A percentile compares a stretch with the other conserved stretches of the same genome.
These are phyloP conservation scores for Capreolus pygargus DNA, from an alignment of 2,113 vertebrate genomes.

Conservation along the genomic window DNA sequence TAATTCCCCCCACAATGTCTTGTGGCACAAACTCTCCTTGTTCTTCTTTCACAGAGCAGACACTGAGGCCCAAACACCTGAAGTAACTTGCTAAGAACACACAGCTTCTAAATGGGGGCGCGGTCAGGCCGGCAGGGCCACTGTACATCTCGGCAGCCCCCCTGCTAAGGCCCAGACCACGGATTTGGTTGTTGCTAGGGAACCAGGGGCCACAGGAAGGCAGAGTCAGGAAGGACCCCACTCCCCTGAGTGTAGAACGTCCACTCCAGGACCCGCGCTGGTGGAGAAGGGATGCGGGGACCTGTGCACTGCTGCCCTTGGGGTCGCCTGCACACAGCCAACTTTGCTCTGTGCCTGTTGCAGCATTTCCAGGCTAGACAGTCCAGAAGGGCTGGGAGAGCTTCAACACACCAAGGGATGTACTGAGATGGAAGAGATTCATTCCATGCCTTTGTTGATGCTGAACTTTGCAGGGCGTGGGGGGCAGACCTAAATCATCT, in stretches of 20 bases:
- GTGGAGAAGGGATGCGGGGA: neutral
- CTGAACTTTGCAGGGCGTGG: neutral
- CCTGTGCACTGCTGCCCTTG: rapidly evolving
- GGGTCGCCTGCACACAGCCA: neutral
- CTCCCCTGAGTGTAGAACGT: no score
- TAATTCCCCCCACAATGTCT: neutral
- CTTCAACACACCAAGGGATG: no score
- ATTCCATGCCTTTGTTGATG: neutral
- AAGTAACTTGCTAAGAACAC: neutral
- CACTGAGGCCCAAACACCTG: neutral
- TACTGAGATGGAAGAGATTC: neutral
- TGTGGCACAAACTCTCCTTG: neutral
- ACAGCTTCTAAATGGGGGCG: neutral
- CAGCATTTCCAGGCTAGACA: neutral
- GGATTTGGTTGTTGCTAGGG: neutral
- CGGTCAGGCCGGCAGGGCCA: neutral
- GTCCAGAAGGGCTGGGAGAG: no score
- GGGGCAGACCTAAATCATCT: neutral
- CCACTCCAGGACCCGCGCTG: neutral
- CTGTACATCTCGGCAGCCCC: neutral
- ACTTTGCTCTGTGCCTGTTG: rapidly evolving
- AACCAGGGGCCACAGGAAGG: neutral
- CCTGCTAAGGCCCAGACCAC: neutral
- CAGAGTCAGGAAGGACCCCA: neutral
- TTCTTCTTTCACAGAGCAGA: neutral